Percentiles rank a stretch among this genome's conserved stretches.
phyloP scores from a whole-genome alignment of 1,140 invertebrate species.

The Megalopta genalis region DNA sequence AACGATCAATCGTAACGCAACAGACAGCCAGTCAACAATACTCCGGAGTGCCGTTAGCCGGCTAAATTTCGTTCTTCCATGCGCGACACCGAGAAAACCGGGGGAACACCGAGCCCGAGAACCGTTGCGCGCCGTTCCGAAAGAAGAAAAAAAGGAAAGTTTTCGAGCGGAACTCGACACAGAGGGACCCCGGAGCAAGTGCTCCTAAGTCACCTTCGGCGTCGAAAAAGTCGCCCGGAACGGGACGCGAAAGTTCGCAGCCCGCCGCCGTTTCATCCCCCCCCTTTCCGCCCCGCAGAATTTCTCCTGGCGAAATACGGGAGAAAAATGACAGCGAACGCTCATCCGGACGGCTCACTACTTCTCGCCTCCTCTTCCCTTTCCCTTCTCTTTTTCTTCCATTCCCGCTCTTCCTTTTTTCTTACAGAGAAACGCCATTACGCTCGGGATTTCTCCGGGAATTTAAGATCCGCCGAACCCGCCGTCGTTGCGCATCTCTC shows the following conservation, averaged over 20 bases:
- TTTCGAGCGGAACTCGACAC: constrained; percentile 4
- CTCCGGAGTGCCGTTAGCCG: constrained; percentile 39
- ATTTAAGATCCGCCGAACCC: constrained; percentile 4
- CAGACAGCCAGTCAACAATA: constrained; percentile 35
- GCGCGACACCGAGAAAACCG: no score
- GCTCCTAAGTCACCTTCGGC: constrained; percentile 19
- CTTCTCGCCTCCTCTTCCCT: neutral
- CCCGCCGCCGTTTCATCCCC: constrained; percentile 8
- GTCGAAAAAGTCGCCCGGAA: constrained; percentile 31
- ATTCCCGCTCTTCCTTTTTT: constrained; percentile 2
- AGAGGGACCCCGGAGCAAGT: neutral
- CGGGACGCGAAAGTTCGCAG: constrained; percentile 41
- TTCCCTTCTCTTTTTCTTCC: neutral
- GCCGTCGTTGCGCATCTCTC: neutral
- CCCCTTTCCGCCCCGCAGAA: constrained; percentile 4
- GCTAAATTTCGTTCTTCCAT: constrained; percentile 35
- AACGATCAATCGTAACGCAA: constrained; percentile 39
- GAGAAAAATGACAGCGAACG: constrained; percentile 47
- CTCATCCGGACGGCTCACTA: constrained; percentile 18
- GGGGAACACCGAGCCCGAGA: neutral
- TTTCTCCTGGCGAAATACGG: constrained; percentile 32
- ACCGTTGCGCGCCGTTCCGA: no score
- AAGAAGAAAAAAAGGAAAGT: neutral
- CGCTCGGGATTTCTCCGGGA: constrained; percentile 10
- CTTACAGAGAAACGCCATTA: constrained; percentile 39